Conservation (phyloP, 1,140 invertebrate genomes). For the Papilio polytes region DNA sequence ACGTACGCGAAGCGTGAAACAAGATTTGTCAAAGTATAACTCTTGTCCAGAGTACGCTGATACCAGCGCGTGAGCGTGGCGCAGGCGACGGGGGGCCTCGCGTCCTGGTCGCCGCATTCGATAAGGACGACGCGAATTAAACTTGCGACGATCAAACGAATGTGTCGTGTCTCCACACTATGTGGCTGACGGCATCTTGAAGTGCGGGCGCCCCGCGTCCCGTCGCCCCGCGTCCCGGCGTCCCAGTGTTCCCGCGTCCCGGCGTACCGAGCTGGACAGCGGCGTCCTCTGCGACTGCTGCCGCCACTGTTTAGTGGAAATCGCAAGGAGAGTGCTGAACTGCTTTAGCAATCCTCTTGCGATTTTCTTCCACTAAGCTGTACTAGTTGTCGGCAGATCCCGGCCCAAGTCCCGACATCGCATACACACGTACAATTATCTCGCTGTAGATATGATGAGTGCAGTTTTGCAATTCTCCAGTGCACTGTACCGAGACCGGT, state of each 20-base stretch:
- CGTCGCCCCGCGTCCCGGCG: neutral
- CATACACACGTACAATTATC: too few relatives aligned
- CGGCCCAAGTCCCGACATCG: neutral
- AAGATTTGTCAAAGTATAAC: conserved; percentile 78
- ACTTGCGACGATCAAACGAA: conserved; percentile 34
- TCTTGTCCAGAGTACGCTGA: conserved; percentile 55
- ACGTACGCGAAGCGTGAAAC: conserved; percentile 73
- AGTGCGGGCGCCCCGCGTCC: neutral
- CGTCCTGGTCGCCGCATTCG: neutral
- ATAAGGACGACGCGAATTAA: conserved; percentile 33
- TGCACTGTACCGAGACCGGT: too few relatives aligned
- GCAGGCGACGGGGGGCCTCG: neutral
- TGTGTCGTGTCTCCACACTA: conserved; percentile 4
- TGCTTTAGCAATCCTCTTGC: neutral
- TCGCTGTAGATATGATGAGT: too few relatives aligned
- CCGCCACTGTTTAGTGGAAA: neutral
- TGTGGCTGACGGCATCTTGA: neutral
- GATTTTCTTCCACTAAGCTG: too few relatives aligned
- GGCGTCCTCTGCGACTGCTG: neutral
- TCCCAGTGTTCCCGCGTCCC: neutral
- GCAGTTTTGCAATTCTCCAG: too few relatives aligned
- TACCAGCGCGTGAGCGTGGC: conserved; percentile 14
- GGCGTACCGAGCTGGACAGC: neutral
- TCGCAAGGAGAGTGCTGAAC: neutral
- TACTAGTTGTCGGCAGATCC: neutral